phyloP scores from a whole-genome alignment of 2,888 invertebrate genomes.

The Dynastes maya region DNA sequence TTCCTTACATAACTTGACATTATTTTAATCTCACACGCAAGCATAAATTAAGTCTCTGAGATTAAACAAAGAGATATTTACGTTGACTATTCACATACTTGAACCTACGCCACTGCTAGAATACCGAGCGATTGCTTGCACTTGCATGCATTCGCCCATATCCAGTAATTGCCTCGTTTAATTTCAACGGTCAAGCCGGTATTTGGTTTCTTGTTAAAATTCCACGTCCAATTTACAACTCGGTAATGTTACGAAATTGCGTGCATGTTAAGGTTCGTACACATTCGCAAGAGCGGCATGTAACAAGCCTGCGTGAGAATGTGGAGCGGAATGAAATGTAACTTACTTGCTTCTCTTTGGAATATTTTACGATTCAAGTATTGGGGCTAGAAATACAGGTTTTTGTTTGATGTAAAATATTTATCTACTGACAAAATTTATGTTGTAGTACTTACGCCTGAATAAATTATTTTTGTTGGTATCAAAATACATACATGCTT shows the following conservation, averaged over 20 bases:
- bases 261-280: background rate
- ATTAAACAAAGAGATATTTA: too few relatives aligned
- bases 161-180: conserved; percentile 27
- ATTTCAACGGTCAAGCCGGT: conserved; percentile 29
- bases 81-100: background rate
- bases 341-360: too few relatives aligned
- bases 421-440: too few relatives aligned
- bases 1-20: too few relatives aligned
- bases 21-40: too few relatives aligned
- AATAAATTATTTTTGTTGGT: too few relatives aligned
- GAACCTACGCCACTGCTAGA: conserved; percentile 2
- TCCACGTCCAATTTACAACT: conserved; percentile 39
- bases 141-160: conserved; percentile 5
- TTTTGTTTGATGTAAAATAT: too few relatives aligned
- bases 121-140: background rate
- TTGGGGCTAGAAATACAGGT: too few relatives aligned
- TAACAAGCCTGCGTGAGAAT: background rate
- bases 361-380: too few relatives aligned
- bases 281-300: background rate
- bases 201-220: conserved; percentile 45
- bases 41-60: too few relatives aligned
- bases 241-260: conserved; percentile 40
- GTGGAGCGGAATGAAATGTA: background rate
- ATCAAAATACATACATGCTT: too few relatives aligned
- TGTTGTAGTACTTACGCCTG: too few relatives aligned